Evolutionary conservation across 35 echinoderm and acorn worm species (phyloP).

Genomic region (Apostichopus japonicus): DNA sequence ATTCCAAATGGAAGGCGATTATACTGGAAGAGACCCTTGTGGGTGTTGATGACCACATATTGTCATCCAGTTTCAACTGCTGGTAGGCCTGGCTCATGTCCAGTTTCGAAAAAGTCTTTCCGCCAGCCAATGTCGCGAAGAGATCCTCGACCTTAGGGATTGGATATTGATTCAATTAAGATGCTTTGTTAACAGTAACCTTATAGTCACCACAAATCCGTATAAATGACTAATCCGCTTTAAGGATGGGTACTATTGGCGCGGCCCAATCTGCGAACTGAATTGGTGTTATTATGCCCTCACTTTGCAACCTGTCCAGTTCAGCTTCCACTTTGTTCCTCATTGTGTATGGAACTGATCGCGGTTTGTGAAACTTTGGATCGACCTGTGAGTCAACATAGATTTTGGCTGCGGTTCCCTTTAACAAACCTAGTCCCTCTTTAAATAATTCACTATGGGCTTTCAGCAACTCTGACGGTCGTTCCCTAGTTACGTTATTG

Average conservation of each 20-base stretch:
- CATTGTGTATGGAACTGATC: too few relatives aligned
- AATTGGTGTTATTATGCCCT: too few relatives aligned
- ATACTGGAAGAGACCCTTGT: conserved; percentile 69
- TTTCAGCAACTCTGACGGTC: too few relatives aligned
- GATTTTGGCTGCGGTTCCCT: not conserved
- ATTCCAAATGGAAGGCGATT: conserved; percentile 75
- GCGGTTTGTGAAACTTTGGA: too few relatives aligned
- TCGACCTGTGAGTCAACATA: too few relatives aligned
- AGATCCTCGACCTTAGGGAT: too few relatives aligned
- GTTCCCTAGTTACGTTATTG: too few relatives aligned
- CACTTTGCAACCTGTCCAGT: too few relatives aligned
- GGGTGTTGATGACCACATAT: conserved; percentile 59
- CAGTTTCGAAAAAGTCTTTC: conserved; percentile 64
- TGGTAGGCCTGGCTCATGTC: conserved; percentile 64
- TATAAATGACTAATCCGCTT: not conserved
- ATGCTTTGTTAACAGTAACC: conserved; percentile 57
- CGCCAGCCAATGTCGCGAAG: conserved; percentile 58
- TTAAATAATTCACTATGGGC: too few relatives aligned
- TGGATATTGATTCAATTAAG: conserved; percentile 52
- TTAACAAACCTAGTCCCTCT: conserved; percentile 51
- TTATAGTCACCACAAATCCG: conserved; percentile 58
- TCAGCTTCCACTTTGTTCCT: too few relatives aligned
- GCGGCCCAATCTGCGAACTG: too few relatives aligned
- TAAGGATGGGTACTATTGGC: too few relatives aligned
- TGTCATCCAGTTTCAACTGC: conserved; percentile 61